Base-by-base conservation (phyloP, 2,888 invertebrate species). In the Stenichneumon culpator region DNA sequence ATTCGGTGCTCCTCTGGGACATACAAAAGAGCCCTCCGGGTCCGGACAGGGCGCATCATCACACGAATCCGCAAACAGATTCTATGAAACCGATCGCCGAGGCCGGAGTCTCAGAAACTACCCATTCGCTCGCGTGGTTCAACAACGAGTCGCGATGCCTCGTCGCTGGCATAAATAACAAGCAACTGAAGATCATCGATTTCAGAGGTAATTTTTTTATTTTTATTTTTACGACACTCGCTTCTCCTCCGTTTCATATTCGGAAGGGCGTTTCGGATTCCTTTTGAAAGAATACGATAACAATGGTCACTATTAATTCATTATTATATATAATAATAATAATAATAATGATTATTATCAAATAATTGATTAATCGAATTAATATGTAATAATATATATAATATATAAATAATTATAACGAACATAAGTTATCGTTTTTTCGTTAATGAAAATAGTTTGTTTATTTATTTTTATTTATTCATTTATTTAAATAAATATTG, bases 1-100 rank as follows among this genome's bases (percentile, higher is more conserved):
- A 97, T 93, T 98, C 98, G 82, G 96, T 99, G 57, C 95, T 98
- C 7, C 95, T 99, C 68, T 99, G 99, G 98, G 99, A 99, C 94
- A 96, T 98, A 19, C 93, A 94, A 63, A 95, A 95, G 89, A 94
- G 95, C 89, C 94, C 95, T 0, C 89, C 92, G 39, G 92, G 88
- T 72, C 92, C 94, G 0, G 93, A 94, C 50, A 91, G 94, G 39
- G 89, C 88, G 44, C 92, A 93, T 87, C 93, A 93, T 83, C 93
- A 93, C 67, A 88, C 92, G 2, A 92, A 90, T 90, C 95, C 93
- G 89, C 95, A 92, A 93, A 94, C 91, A 80, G 96, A 96, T 83
- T 90, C 95, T 0, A 91, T 95, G 0, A 95, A 95, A 87, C 97
- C 97, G 0, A 90, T 97, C 3, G 95, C 96, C 7, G 98, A 98